Evolutionary conservation across 1,140 invertebrate species (phyloP), one percentile per base, ranked within the genome.

Genomic region (Drosophila santomea): DNA sequence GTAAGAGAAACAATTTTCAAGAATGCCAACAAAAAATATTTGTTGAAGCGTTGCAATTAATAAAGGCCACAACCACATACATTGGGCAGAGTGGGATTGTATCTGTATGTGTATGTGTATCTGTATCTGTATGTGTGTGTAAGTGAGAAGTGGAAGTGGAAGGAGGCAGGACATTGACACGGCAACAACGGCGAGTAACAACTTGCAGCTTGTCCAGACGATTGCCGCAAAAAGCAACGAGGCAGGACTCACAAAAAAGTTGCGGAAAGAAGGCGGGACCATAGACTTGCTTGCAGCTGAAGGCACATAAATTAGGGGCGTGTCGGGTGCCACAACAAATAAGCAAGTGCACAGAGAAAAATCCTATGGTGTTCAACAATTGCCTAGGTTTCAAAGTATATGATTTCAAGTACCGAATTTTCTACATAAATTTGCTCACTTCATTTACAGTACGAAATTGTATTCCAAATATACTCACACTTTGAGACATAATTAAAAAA

Each of bases 31-130:
- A 88, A 72, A 88, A 75, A 75, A 72, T 79, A 79, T 78, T 61
- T 78, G 83, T 88, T 83, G 84, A 88, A 79, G 83, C 83, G 79
- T 88, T 86, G 84, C 83, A 88, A 86, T 86, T 86, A 86, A 88
- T 86, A 86, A 79, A 82, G 79, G 58, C 78, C 83, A 74, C 75
- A 76, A 48, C 72, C 78, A 50, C 56, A 75, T 39, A 74, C 52
- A 64, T 15, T 17, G 10, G 39, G 35, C 11, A n/a, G 4, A 35
- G n/a, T 20, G 23, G 8, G 11, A 32, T 10, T 32, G 32, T 32
- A 32, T 14, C 10, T 23, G 44, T 45, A 4, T 45, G 20, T 7
- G 32, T 12, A 15, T 14, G 28, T 8, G 28, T 10, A n/a, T n/a
- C n/a, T n/a, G n/a, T n/a, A n/a, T n/a, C n/a, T n/a, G 32, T 32